Conservation (phyloP, 2,113 vertebrate genomes). For the Myotis brandtii region DNA sequence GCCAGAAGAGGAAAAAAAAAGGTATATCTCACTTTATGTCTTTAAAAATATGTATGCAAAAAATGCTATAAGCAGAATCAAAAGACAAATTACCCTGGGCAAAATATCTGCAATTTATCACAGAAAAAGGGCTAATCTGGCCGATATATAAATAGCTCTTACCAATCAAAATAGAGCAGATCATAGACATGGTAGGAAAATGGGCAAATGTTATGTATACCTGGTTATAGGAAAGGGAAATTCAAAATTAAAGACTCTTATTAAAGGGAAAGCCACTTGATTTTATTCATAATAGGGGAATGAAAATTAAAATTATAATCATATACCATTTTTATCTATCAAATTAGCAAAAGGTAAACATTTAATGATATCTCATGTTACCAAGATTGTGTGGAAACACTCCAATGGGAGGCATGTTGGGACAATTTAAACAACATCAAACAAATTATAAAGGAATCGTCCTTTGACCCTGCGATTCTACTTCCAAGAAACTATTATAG, state of each 20-base stretch:
- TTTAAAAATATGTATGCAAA: background rate
- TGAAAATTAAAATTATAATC: background rate
- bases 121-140: background rate
- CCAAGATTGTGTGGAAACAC: background rate
- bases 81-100: constrained; percentile 23
- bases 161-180: constrained; percentile 11
- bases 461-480: background rate
- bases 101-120: background rate
- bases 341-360: background rate
- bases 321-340: background rate
- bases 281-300: background rate
- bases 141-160: background rate
- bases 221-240: constrained; percentile 16
- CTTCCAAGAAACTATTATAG: background rate
- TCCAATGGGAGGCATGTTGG: background rate
- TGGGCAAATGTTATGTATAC: background rate
- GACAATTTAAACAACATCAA: background rate
- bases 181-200: background rate
- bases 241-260: background rate
- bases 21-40: background rate
- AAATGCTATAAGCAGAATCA: background rate
- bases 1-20: background rate
- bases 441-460: background rate
- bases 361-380: background rate
- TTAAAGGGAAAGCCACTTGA: background rate